Percentiles rank a stretch among this genome's conserved stretches.
Conservation (phyloP, 1,140 invertebrate species). For the Saccostrea glomerata region DNA sequence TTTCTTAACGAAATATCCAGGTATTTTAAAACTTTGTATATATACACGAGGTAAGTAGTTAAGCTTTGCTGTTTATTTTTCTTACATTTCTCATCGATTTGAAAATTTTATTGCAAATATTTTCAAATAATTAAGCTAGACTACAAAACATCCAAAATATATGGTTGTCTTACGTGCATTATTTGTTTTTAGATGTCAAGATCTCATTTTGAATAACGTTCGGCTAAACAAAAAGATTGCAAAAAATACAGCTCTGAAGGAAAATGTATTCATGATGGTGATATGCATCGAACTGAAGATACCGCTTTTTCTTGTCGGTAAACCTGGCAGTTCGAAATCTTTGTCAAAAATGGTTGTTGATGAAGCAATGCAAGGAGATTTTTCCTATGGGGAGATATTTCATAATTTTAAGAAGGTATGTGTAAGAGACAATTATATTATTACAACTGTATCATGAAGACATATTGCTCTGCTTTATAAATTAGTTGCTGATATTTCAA, state of each 20-base stretch:
- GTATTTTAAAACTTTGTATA: background rate
- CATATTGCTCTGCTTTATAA: no score
- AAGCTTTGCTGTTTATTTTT: background rate
- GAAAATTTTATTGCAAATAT: no score
- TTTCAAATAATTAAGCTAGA: no score
- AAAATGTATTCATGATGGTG: slow-evolving; percentile 77
- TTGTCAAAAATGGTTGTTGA: slow-evolving; percentile 73
- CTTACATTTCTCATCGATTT: background rate
- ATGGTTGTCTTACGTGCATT: background rate
- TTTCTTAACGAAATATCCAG: background rate
- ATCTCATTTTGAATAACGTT: slow-evolving; percentile 71
- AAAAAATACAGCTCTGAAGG: slow-evolving; percentile 72
- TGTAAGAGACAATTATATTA: background rate
- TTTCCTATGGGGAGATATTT: slow-evolving; percentile 6
- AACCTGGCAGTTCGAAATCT: slow-evolving; percentile 77
- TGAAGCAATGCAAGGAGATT: slow-evolving; percentile 70
- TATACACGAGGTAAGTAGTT: background rate
- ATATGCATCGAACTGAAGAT: slow-evolving; percentile 73
- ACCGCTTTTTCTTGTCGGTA: slow-evolving; percentile 76
- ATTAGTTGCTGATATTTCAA: no score
- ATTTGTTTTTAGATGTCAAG: slow-evolving; percentile 66
- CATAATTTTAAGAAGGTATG: slow-evolving; percentile 66
- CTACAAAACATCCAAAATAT: no score
- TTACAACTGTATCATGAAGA: no score
- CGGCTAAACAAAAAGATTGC: slow-evolving; percentile 70